Evolutionary conservation across 2,888 invertebrate genomes (phyloP).

Genomic region (Falcaria lacertinaria): DNA sequence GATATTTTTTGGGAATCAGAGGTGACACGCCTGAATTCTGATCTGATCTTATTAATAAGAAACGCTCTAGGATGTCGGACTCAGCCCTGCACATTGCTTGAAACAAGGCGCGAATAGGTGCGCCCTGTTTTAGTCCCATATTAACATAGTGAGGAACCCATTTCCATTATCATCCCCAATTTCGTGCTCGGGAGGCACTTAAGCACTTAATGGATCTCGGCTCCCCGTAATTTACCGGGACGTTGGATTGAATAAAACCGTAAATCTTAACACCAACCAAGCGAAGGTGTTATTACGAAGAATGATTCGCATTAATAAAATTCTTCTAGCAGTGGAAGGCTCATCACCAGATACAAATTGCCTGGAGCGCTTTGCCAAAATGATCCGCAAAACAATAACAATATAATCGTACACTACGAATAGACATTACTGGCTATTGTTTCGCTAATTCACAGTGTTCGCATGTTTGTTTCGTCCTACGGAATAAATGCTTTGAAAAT

Average conservation of each 20-base stretch:
- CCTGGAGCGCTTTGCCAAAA: slow-evolving; percentile 22
- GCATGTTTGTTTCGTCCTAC: too few species aligned
- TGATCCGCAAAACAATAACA: slow-evolving; percentile 18
- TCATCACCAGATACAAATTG: slow-evolving; percentile 40
- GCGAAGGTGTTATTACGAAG: slow-evolving; percentile 62
- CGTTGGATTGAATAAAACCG: slow-evolving; percentile 76
- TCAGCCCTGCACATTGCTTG: slow-evolving; percentile 46
- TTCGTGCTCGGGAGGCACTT: slow-evolving; percentile 76
- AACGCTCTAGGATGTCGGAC: slow-evolving; percentile 33
- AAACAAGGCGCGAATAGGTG: slow-evolving; percentile 59
- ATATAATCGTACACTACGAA: background rate
- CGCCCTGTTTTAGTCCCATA: slow-evolving; percentile 59
- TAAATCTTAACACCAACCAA: slow-evolving; percentile 70
- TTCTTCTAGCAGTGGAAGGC: slow-evolving; percentile 41
- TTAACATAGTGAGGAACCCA: slow-evolving; percentile 74
- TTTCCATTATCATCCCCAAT: slow-evolving; percentile 77
- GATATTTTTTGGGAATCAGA: too few species aligned
- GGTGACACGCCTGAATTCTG: too few species aligned
- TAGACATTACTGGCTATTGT: slow-evolving; percentile 4
- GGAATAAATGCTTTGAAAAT: too few species aligned
- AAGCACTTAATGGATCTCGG: slow-evolving; percentile 77
- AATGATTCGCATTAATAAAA: slow-evolving; percentile 64
- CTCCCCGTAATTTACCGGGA: slow-evolving; percentile 72
- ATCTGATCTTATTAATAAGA: slow-evolving; percentile 38
- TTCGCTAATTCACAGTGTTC: too few species aligned